Conservation (phyloP, 2,113 vertebrate genomes). For the Pontoporia blainvillei region DNA sequence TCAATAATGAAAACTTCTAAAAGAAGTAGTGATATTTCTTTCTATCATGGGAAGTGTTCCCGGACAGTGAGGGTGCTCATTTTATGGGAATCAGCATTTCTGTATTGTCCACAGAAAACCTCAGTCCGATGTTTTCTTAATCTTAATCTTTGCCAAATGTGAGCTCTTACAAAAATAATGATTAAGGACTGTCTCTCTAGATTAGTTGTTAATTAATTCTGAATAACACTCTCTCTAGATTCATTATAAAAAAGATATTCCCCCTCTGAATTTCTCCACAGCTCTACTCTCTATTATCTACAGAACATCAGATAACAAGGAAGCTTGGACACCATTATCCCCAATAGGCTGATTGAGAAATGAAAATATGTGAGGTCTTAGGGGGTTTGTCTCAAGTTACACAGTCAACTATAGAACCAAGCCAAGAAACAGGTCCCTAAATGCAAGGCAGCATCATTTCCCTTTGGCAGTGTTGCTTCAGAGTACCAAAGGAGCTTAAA, state of each 20-base stretch:
- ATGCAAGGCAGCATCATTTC: background rate
- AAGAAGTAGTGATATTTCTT: background rate
- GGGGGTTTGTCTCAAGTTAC: slow-evolving; percentile 1
- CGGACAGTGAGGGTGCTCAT: background rate
- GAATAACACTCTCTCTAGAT: background rate
- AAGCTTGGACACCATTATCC: background rate
- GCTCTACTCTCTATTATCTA: background rate
- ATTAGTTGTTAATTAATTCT: slow-evolving; percentile 42
- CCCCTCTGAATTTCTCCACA: background rate
- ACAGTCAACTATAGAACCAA: background rate
- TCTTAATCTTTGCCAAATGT: slow-evolving; percentile 30
- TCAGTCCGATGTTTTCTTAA: background rate
- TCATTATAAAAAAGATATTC: slow-evolving; percentile 36
- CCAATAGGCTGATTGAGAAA: background rate
- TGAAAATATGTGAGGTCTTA: background rate
- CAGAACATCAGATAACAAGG: background rate
- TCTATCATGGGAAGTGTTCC: background rate
- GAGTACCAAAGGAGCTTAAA: background rate
- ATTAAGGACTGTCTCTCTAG: background rate
- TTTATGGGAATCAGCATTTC: background rate
- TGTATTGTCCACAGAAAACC: background rate
- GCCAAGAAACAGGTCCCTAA: background rate
- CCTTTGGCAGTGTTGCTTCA: background rate
- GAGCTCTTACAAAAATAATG: slow-evolving; percentile 42
- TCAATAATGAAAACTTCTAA: background rate